Percentiles rank a stretch among this genome's conserved stretches.
These are phyloP conservation scores for Camelus dromedarius DNA, from an alignment of 2,113 vertebrate species.

Conservation along the genomic window DNA sequence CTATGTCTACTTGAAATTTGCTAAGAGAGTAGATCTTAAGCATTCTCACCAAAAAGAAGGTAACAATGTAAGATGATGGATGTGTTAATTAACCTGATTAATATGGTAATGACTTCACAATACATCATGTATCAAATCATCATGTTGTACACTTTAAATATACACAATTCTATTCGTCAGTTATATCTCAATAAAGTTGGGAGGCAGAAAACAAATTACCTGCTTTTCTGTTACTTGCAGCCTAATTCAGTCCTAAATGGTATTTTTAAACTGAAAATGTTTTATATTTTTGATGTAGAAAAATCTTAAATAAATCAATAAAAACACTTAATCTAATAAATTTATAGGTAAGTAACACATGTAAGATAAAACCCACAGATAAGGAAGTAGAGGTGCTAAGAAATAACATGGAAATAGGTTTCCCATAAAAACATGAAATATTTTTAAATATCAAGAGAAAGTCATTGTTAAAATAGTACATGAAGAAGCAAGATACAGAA, in stretches of 20 bases:
- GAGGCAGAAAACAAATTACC: not conserved
- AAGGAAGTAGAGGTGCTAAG: not conserved
- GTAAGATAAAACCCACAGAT: not conserved
- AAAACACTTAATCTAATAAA: not conserved
- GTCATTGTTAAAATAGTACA: not conserved
- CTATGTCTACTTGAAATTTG: not conserved
- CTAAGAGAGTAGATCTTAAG: not conserved
- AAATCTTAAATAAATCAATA: not conserved
- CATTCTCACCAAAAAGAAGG: not conserved
- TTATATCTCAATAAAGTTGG: not conserved
- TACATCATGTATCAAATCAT: not conserved
- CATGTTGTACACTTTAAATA: not conserved
- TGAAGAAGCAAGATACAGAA: not conserved
- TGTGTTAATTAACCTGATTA: not conserved
- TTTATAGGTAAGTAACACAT: not conserved
- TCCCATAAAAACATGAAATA: not conserved
- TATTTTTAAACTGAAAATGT: not conserved
- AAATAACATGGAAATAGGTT: not conserved
- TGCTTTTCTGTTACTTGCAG: not conserved
- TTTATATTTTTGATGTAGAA: not conserved
- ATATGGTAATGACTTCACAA: not conserved
- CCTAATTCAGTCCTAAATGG: not conserved
- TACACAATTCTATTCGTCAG: not conserved
- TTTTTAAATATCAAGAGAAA: slow-evolving; percentile 25
- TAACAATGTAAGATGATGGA: not conserved